Evolutionary conservation across 2,888 invertebrate species (phyloP).

Genomic region (Heteromyza rotundicornis): DNA sequence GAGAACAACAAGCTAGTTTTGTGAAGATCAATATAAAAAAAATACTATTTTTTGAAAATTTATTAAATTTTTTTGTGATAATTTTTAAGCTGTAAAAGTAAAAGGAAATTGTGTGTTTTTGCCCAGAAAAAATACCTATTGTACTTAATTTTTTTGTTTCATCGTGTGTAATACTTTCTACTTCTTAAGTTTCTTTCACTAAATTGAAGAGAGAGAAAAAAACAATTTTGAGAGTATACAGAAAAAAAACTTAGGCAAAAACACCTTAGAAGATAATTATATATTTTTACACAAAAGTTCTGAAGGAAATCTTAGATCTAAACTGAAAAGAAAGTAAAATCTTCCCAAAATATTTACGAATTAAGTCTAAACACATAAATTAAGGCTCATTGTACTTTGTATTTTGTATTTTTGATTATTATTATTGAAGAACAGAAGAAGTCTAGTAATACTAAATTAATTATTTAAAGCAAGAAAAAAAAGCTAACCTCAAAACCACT

Average conservation of each 20-base stretch:
- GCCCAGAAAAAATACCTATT: conserved; percentile 19
- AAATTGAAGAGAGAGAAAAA: background rate
- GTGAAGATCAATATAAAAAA: conserved; percentile 7
- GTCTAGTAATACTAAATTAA: background rate
- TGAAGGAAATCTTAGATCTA: conserved; percentile 13
- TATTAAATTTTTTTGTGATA: conserved; percentile 10
- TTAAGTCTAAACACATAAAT: conserved; percentile 2
- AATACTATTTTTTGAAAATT: conserved; percentile 11
- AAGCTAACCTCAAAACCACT: conserved; percentile 13
- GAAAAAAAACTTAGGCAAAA: background rate
- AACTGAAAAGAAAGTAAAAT: conserved; percentile 12
- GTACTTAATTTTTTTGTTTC: conserved; percentile 27
- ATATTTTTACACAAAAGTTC: background rate
- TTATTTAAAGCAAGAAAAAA: conserved; percentile 15
- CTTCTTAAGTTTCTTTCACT: conserved; percentile 2
- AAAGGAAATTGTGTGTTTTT: no score
- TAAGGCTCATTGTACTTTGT: conserved; percentile 20
- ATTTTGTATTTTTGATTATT: conserved; percentile 11
- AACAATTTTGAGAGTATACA: background rate
- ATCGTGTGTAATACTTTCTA: conserved; percentile 3
- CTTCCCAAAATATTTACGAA: conserved; percentile 14
- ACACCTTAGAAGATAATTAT: background rate
- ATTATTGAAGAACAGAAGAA: conserved; percentile 14
- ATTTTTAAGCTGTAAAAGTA: conserved; percentile 2
- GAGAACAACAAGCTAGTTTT: no score